Evolutionary conservation across 1,140 invertebrate genomes (phyloP), one percentile per base, ranked within the genome.

Genomic region (Notospermus geniculatus): DNA sequence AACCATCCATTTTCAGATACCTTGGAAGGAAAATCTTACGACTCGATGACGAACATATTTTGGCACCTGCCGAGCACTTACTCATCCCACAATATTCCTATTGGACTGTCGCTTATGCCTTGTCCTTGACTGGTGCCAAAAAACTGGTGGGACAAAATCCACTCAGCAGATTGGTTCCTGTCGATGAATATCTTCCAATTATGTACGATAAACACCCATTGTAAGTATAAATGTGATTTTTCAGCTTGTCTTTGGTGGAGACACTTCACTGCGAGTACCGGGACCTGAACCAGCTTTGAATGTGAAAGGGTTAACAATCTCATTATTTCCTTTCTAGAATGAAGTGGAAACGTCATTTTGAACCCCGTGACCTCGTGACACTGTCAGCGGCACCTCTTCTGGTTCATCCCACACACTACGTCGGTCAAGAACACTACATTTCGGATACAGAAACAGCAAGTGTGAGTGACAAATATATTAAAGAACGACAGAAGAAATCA

Each of bases 121-220:
- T 95, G 2, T 89, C 87, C 5, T 67, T 74, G 1, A 69, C 70
- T 46, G 92, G 92, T 17, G 91, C 90, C 0, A 75, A 80, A 59
- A 94, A 93, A 81, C 80, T 95, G 9, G 62, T 98, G 0, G 84
- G 84, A 1, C 88, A 89, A 1, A 83, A 92, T 27, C 97, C 97
- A 0, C 79, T 98, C 4, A 76, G 85, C 1, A 92, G 91, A 68
- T 80, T 99, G 73, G 72, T 99, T 27, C 95, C 97, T 0, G 95
- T 99, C 0, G 97, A 99, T 80, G 97, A 99, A 80, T 99, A 89
- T 81, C 79, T 99, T 15, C 96, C 97, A 0, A 91, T 98, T 60
- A 91, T 99, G 87, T 97, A 95, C 73, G 86, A 97, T 74, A 87
- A 88, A 69, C 96, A 76, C 32, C 67, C 71, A 11, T 59, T 66